Evolutionary conservation across 2,113 vertebrate genomes (phyloP).

Genomic region (Cryptotis parvus): DNA sequence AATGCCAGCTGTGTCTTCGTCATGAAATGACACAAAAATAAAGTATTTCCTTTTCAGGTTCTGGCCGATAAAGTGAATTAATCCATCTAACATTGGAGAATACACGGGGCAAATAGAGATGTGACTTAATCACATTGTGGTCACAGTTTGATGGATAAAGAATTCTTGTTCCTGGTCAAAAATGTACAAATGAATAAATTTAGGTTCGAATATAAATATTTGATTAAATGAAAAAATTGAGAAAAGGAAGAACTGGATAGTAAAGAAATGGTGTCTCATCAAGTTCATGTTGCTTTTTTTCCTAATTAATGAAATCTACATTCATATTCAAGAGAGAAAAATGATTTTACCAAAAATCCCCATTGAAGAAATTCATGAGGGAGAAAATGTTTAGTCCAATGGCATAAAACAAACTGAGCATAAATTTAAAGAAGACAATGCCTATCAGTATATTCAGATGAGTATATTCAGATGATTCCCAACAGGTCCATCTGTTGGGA

Average conservation of each 20-base stretch:
- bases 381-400: background rate
- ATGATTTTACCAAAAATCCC: background rate
- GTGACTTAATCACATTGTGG: slow-evolving; percentile 23
- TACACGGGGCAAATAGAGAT: background rate
- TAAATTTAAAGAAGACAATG: background rate
- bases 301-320: background rate
- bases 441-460: background rate
- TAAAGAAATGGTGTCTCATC: background rate
- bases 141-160: background rate
- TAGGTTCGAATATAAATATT: background rate
- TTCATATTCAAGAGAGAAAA: background rate
- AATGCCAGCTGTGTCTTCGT: slow-evolving; percentile 77
- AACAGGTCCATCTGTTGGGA: background rate
- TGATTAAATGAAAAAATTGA: slow-evolving; percentile 24
- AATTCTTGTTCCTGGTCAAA: background rate
- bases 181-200: background rate
- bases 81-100: slow-evolving; percentile 30
- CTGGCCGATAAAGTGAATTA: slow-evolving; percentile 69
- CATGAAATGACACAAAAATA: slow-evolving; percentile 81
- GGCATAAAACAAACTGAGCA: slow-evolving; percentile 21
- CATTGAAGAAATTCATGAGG: background rate
- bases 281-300: background rate
- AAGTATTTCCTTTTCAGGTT: slow-evolving; percentile 77
- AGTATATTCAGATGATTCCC: slow-evolving; percentile 22
- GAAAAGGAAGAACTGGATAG: slow-evolving; percentile 8